phyloP scores from a whole-genome alignment of 2,113 vertebrate species.

The Proterorhinus semilunaris region DNA sequence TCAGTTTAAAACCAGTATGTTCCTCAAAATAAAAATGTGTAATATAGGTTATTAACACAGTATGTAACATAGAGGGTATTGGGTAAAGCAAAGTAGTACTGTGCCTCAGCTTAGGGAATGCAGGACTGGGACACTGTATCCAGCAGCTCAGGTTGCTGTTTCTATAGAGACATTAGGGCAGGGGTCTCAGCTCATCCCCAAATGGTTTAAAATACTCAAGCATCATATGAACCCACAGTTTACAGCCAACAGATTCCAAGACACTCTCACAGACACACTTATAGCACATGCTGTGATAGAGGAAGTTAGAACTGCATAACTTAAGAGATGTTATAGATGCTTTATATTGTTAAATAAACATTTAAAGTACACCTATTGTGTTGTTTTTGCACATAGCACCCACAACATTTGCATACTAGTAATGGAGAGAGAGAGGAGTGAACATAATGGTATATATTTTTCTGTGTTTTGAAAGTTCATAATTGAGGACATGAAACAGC shows the following conservation, averaged over 20 bases:
- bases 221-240: slow-evolving; percentile 64
- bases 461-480: slow-evolving; percentile 77
- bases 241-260: slow-evolving; percentile 69
- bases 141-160: slow-evolving; percentile 62
- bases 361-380: background rate
- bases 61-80: slow-evolving; percentile 14
- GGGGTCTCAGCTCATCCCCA: slow-evolving; percentile 31
- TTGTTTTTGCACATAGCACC: background rate
- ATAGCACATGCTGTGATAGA: background rate
- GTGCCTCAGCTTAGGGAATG: slow-evolving; percentile 41
- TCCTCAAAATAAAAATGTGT: background rate
- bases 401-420: background rate
- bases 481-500: slow-evolving; percentile 96
- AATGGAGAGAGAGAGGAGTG: no score
- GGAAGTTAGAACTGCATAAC: background rate
- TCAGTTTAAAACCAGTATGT: background rate
- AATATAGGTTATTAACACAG: background rate
- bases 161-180: slow-evolving; percentile 46
- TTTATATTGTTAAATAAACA: background rate
- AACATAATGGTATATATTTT: background rate
- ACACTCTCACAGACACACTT: slow-evolving; percentile 10
- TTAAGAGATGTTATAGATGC: no score
- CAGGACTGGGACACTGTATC: slow-evolving; percentile 45
- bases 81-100: slow-evolving; percentile 40
- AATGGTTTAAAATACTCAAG: slow-evolving; percentile 39